phyloP scores from a whole-genome alignment of 2,113 vertebrate genomes.

The Sylvicapra grimmia region DNA sequence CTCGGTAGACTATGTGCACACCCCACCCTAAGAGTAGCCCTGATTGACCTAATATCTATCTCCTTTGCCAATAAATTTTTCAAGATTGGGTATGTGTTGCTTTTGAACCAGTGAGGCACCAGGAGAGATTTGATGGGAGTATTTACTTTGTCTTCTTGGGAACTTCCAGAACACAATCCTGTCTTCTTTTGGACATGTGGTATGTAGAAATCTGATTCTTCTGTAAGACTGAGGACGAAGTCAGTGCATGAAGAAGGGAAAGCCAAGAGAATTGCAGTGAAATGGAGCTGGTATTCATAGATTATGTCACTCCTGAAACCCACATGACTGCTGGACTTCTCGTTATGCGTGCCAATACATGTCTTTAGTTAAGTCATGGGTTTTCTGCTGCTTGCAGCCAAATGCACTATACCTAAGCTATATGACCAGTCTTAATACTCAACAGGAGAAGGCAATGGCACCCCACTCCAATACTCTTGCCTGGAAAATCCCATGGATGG shows the following conservation, averaged over 20 bases:
- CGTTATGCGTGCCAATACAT: not conserved
- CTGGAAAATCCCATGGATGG: no score
- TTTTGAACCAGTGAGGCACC: not conserved
- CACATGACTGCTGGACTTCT: not conserved
- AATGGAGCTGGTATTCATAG: not conserved
- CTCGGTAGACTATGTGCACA: not conserved
- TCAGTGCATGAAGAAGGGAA: not conserved
- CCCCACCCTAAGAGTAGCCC: not conserved
- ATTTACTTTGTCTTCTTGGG: not conserved
- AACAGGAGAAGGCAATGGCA: not conserved
- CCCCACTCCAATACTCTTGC: no score
- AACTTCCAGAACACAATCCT: not conserved
- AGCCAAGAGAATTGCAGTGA: not conserved
- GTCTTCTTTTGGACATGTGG: not conserved
- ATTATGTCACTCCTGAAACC: not conserved
- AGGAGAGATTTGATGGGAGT: not conserved
- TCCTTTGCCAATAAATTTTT: not conserved
- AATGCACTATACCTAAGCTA: not conserved
- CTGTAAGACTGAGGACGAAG: not conserved
- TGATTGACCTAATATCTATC: not conserved
- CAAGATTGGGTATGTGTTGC: not conserved
- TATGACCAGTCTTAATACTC: not conserved
- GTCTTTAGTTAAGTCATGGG: not conserved
- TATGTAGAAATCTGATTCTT: not conserved
- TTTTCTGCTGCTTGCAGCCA: not conserved